Evolutionary conservation across 2,797 vertebrate genomes (phyloP).

Genomic region (Enteromius viviparus): DNA sequence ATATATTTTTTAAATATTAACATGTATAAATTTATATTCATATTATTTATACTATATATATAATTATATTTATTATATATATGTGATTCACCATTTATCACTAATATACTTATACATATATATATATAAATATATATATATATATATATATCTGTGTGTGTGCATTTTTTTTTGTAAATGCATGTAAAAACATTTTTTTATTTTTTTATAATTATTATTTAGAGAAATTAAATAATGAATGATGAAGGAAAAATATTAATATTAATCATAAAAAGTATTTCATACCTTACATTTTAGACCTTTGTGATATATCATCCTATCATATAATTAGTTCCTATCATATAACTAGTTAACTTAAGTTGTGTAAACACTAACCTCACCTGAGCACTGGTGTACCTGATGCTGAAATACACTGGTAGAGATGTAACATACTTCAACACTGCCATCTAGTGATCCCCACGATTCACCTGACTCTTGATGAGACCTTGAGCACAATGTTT

Average conservation of each 20-base stretch:
- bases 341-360: neutral
- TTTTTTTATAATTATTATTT: neutral
- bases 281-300: neutral
- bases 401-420: slow-evolving; percentile 2
- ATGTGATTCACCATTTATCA: no score
- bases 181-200: neutral
- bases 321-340: neutral
- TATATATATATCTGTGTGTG: neutral
- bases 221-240: neutral
- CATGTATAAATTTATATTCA: no score
- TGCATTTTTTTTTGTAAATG: no score
- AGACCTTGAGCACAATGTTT: neutral
- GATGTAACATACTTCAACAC: slow-evolving; percentile 51
- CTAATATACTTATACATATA: neutral
- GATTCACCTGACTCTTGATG: neutral
- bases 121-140: no score
- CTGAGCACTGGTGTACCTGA: slow-evolving; percentile 7
- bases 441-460: slow-evolving; percentile 70
- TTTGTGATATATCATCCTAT: neutral
- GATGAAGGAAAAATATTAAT: neutral
- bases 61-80: no score
- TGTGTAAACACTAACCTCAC: neutral
- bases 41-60: no score
- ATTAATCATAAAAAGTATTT: neutral
- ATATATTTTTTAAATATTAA: no score